Evolutionary conservation across 1,140 invertebrate genomes (phyloP).

Genomic region (Calliphora vicina): DNA sequence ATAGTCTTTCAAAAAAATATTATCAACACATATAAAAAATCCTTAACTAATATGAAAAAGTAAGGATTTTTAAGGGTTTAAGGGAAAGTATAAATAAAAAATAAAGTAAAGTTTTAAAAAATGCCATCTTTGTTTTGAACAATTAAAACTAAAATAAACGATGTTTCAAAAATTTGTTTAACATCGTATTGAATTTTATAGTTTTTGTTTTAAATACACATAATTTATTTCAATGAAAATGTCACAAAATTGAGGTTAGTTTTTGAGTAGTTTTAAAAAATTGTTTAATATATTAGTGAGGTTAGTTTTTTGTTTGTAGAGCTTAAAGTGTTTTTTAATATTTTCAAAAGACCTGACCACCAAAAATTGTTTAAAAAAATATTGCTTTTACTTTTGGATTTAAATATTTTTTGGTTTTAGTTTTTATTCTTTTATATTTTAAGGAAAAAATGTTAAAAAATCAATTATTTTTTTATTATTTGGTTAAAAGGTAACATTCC

Average conservation of each 20-base stretch:
- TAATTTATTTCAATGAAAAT: constrained; percentile 21
- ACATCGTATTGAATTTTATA: not conserved
- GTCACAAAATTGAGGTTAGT: constrained; percentile 12
- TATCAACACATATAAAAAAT: not conserved
- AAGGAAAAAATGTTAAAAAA: constrained; percentile 33
- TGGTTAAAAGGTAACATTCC: constrained; percentile 4
- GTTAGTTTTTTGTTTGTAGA: not conserved
- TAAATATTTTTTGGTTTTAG: not conserved
- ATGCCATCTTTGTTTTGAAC: not conserved
- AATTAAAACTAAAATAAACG: not conserved
- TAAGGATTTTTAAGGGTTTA: not conserved
- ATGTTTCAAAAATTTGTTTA: not conserved
- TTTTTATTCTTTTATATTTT: not conserved
- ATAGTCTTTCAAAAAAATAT: not conserved
- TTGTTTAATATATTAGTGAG: not conserved
- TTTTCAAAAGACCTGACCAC: constrained; percentile 17
- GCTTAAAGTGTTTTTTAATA: not conserved
- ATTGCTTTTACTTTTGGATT: not conserved
- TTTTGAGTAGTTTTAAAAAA: not conserved
- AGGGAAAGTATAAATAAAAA: not conserved
- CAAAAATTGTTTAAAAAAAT: constrained; percentile 3
- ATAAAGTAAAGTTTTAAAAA: not conserved
- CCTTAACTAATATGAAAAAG: not conserved
- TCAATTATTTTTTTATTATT: constrained; percentile 19
- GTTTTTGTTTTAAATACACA: not conserved